Base-by-base conservation (phyloP, 2,113 vertebrate species). In the Excalfactoria chinensis region DNA sequence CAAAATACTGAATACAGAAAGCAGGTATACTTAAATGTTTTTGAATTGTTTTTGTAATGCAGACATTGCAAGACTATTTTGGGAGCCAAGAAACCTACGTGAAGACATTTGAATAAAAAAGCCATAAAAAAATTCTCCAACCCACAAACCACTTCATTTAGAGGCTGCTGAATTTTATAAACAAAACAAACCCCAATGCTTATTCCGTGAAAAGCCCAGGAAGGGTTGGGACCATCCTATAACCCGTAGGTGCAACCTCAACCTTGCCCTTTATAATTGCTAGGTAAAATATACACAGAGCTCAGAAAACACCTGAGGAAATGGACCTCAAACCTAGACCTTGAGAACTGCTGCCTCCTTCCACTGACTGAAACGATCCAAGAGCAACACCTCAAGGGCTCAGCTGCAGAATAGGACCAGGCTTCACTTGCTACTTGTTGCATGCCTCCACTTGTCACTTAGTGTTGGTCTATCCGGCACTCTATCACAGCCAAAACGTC, bases 121-220 rank as follows among this genome's bases (percentile, higher is more conserved):
- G 43, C 15, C 40, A 23, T 35, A 89, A 78, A 53, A 53, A 41
- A 93, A 58, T 79, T 89, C 46, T 70, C 56, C 44, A 84, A 46
- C 6, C 34, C 75, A 83, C 74, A 93, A 95, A 84, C 34, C 25
- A 87, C 74, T 79, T 79, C 26, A 62, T 72, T 79, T 83, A 76
- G 10, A 88, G 51, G 35, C 53, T 53, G 35, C 2, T 81, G 49
- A 87, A 56, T 41, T 83, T 43, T 1, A 28, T 67, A 90, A 86
- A 5, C 23, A 76, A 84, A 88, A n/a, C 18, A 53, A 81, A 85
- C 8, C 6, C 22, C 28, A 55, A 44, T 11, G 6, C 82, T 93
- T 68, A 63, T 35, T 94, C 22, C 55, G 76, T 11, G 18, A 78
- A 34, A 62, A 69, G 18, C 43, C 63, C 59, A 86, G 68, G 48